phyloP scores from a whole-genome alignment of 2,797 vertebrate species.

The Alosa sapidissima region DNA sequence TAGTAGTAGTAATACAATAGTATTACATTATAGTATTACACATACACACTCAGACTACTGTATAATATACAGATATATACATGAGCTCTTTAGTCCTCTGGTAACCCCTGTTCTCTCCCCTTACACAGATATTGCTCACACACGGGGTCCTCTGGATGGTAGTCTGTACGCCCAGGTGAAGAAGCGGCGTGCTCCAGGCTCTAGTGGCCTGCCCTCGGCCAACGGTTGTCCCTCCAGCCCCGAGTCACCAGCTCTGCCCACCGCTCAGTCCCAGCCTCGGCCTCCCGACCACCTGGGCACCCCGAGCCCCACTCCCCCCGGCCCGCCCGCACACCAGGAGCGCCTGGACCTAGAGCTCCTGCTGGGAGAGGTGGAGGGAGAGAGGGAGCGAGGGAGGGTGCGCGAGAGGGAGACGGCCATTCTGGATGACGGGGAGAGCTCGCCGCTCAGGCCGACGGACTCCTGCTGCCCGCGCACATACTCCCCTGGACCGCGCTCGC shows the following conservation, averaged over 20 bases:
- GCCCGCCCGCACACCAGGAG: neutral
- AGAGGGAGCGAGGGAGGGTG: constrained; percentile 59
- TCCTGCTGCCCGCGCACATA: constrained; percentile 29
- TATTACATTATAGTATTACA: no score
- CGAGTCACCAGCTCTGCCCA: constrained; percentile 44
- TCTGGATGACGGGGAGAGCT: constrained; percentile 76
- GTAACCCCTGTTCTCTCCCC: constrained; percentile 26
- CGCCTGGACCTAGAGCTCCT: constrained; percentile 66
- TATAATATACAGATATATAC: neutral
- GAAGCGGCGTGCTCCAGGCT: constrained; percentile 74
- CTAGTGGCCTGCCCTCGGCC: constrained; percentile 35
- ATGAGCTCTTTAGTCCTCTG: neutral
- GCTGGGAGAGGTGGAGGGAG: constrained; percentile 64
- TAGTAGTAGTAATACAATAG: no score
- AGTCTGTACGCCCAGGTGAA: constrained; percentile 89
- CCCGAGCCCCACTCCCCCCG: constrained; percentile 28
- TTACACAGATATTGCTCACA: constrained; percentile 78
- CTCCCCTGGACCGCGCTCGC: neutral
- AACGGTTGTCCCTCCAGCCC: constrained; percentile 66
- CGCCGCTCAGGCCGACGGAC: constrained; percentile 20
- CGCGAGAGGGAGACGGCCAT: constrained; percentile 83
- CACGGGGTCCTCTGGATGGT: constrained; percentile 86
- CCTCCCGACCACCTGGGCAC: constrained; percentile 59
- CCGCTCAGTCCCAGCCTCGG: constrained; percentile 57
- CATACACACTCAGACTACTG: neutral